Percentiles rank a stretch among this genome's conserved stretches.
These are phyloP conservation scores for Hormaphis cornu DNA, from an alignment of 1,140 invertebrate genomes.

Conservation along the genomic window DNA sequence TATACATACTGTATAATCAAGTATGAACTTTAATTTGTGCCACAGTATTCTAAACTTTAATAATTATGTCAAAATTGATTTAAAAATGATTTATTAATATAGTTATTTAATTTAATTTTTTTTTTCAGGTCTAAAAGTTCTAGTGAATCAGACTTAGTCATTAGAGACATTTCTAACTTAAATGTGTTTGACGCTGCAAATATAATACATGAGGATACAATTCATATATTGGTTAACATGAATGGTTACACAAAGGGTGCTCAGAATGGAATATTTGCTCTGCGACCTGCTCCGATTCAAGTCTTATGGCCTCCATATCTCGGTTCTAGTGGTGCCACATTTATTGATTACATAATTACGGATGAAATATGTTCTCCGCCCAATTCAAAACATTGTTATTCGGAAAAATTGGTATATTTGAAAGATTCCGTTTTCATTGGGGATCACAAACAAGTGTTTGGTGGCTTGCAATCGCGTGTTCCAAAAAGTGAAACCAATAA, in stretches of 20 bases:
- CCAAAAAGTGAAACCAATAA: constrained; percentile 47
- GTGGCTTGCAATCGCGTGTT: constrained; percentile 81
- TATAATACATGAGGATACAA: constrained; percentile 83
- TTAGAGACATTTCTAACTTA: constrained; percentile 75
- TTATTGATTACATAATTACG: constrained; percentile 98
- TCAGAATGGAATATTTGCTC: constrained; percentile 97
- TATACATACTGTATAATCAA: too few species aligned
- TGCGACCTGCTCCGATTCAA: constrained; percentile 90
- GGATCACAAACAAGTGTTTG: constrained; percentile 98
- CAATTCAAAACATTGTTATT: constrained; percentile 82
- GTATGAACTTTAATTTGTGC: too few species aligned
- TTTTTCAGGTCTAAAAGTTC: constrained; percentile 84
- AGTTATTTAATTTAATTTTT: not conserved
- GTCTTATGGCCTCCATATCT: constrained; percentile 99
- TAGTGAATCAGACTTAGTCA: constrained; percentile 86
- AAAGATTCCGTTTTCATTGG: constrained; percentile 97
- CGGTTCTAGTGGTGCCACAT: constrained; percentile 91
- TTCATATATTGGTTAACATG: constrained; percentile 98
- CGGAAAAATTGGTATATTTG: constrained; percentile 97
- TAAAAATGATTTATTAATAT: not conserved
- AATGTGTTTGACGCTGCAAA: constrained; percentile 74
- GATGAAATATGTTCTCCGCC: constrained; percentile 88
- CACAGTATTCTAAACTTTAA: too few species aligned
- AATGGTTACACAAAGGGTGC: constrained; percentile 99
- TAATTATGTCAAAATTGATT: too few species aligned